Base-by-base conservation (phyloP, 2,113 vertebrate species). In the Melanerpes aurifrons region DNA sequence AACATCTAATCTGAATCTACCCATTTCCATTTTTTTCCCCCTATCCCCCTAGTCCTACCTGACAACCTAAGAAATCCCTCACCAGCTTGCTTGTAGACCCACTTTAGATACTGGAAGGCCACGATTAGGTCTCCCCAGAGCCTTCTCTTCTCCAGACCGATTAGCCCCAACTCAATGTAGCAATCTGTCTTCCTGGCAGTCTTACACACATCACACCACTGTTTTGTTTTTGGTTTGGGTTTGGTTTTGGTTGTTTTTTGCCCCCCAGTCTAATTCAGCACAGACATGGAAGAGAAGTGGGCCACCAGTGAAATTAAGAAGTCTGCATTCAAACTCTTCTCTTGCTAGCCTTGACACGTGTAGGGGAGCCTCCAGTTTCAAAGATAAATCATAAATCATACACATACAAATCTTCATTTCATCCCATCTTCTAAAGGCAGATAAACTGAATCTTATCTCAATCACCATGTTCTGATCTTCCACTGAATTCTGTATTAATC, bases 371-470 rank as follows among this genome's bases (percentile, higher is more conserved):
- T 93, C 54, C 32, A 57, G 22, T 95, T 94, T 94, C 62, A 88
- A 66, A 82, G 58, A 58, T 29, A 93, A 93, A 83, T 71, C 62
- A 7, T 18, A 86, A 89, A 6, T 19, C 72, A 25, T 54, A 57
- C 18, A 13, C 32, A 61, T 32, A 63, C 5, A 86, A 73, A 89
- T 87, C 78, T 91, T 92, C 57, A 53, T 87, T 85, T 95, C 47
- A 59, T 87, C 76, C 48, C 54, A 59, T 70, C 43, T 87, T 89
- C 61, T 89, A 57, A 89, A 89, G 57, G 53, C 47, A 93, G 75
- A 81, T 76, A 74, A 94, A 82, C 61, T 13, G 26, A 95, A 78
- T 86, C 57, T 37, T 19, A 1, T 79, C 76, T 84, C 90, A 84
- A 53, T 89, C 62, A 64, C n/a, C 7, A 17, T 29, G 29, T 61